phyloP scores from a whole-genome alignment of 2,113 vertebrate species.

The Oryzias celebensis region DNA sequence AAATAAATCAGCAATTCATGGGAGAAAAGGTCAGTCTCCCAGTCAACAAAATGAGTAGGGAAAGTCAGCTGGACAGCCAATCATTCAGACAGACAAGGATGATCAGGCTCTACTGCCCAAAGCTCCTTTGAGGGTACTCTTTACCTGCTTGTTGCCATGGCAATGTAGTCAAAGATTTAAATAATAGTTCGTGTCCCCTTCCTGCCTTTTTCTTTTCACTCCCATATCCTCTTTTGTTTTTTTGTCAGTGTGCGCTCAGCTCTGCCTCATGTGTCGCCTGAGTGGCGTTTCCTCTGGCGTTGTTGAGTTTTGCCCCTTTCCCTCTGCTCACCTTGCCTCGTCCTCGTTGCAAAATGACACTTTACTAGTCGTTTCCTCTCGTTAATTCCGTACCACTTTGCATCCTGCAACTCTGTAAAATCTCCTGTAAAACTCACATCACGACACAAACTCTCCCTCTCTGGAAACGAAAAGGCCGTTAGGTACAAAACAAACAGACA shows the following conservation, averaged over 20 bases:
- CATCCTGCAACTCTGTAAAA: constrained; percentile 64
- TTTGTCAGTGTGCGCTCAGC: constrained; percentile 37
- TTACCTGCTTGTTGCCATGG: constrained; percentile 74
- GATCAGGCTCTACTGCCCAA: constrained; percentile 38
- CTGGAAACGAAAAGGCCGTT: constrained; percentile 23
- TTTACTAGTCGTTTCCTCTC: constrained; percentile 63
- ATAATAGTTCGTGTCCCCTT: constrained; percentile 53
- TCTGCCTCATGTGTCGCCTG: constrained; percentile 39
- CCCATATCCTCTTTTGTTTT: constrained; percentile 43
- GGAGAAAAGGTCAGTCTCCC: constrained; percentile 56
- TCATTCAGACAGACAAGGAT: constrained; percentile 44
- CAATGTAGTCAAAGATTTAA: constrained; percentile 60
- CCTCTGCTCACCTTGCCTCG: constrained; percentile 57
- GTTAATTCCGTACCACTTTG: constrained; percentile 64
- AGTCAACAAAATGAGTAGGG: constrained; percentile 52
- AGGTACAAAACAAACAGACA: constrained; percentile 32
- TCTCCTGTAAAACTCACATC: constrained; percentile 49
- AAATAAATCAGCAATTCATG: constrained; percentile 55
- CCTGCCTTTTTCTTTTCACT: constrained; percentile 47
- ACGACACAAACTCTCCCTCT: constrained; percentile 19
- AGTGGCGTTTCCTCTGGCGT: constrained; percentile 52
- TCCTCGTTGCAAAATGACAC: constrained; percentile 61
- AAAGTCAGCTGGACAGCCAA: constrained; percentile 39
- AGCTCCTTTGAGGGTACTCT: constrained; percentile 47
- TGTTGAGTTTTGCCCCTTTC: constrained; percentile 29